Evolutionary conservation across 2,113 vertebrate genomes (phyloP), one percentile per base, ranked within the genome.

Genomic region (Ctenodactylus gundi): DNA sequence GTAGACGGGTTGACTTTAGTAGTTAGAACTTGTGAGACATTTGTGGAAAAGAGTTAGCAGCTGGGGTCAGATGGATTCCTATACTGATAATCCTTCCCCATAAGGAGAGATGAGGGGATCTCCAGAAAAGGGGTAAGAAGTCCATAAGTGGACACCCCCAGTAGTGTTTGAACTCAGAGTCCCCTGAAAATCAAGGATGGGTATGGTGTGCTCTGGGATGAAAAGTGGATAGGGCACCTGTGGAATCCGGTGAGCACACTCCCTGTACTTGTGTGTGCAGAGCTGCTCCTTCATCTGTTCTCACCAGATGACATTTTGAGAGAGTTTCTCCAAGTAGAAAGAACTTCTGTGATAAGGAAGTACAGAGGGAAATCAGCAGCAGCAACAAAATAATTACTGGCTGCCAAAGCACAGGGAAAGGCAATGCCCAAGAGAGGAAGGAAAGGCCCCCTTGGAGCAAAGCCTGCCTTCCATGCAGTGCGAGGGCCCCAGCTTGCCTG

Each of bases 251-350:
- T 7, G 7, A 53, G 39, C 3, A 0, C n/a, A 3, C 3, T 18
- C 7, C 36, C 17, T 36, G 0, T 3, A 14, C 9, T 39, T 0
- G 0, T 39, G 15, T 17, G 39, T 4, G 55, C 46, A 27, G 62
- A 49, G 46, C 65, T 83, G 73, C 46, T 89, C 17, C 23, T 53
- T 60, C 60, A 11, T 64, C 20, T 7, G 65, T 49, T 14, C 34
- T 92, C 21, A 23, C 6, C 49, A 64, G 51, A 64, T 46, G 18
- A 91, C 46, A 27, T 8, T 18, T 4, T 17, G 36, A 60, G 60
- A 70, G 31, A 23, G 67, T 5, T 15, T 44, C 64, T 65, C 72
- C 15, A 88, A 46, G 55, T 17, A 23, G n/a, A 36, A 76, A 15
- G n/a, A 53, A 8, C 25, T 58, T 72, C 72, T 67, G 49, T 94